These are phyloP conservation scores for Acrossocheilus wenchowensis DNA, from an alignment of 2,797 vertebrate species.

Conservation along the genomic window DNA sequence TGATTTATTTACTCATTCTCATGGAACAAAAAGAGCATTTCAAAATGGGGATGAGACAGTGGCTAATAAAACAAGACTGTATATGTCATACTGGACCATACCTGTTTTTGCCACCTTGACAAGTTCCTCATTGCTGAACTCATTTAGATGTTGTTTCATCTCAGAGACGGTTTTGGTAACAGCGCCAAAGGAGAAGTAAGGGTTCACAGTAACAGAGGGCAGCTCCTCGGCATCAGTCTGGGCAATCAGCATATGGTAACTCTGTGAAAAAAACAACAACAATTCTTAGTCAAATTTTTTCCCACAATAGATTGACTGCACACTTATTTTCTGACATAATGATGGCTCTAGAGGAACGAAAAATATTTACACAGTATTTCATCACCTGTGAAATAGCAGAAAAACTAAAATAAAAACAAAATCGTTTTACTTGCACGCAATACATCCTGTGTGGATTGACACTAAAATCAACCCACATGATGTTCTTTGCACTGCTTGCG, in stretches of 20 bases:
- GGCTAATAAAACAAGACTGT: neutral
- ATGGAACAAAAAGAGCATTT: neutral
- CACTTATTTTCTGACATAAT: neutral
- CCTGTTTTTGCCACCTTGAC: constrained; percentile 80
- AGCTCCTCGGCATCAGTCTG: constrained; percentile 83
- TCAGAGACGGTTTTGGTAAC: constrained; percentile 82
- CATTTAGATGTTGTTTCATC: constrained; percentile 82
- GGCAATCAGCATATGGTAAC: constrained; percentile 82
- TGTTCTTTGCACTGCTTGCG: constrained; percentile 11
- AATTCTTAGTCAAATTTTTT: neutral
- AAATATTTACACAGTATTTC: neutral
- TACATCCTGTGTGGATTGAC: neutral
- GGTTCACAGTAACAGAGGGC: constrained; percentile 80
- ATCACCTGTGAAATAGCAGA: neutral
- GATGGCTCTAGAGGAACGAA: neutral
- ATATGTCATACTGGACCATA: constrained; percentile 55
- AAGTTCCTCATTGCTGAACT: constrained; percentile 81
- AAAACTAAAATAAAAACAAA: neutral
- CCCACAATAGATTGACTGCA: neutral
- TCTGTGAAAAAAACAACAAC: constrained; percentile 62
- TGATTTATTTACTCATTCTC: neutral
- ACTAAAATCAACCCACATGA: neutral
- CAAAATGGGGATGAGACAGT: neutral
- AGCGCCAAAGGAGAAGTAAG: constrained; percentile 80
- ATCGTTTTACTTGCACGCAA: neutral